These are phyloP conservation scores for Dolichopus griseipennis DNA, from an alignment of 2,888 invertebrate species.

Conservation along the genomic window DNA sequence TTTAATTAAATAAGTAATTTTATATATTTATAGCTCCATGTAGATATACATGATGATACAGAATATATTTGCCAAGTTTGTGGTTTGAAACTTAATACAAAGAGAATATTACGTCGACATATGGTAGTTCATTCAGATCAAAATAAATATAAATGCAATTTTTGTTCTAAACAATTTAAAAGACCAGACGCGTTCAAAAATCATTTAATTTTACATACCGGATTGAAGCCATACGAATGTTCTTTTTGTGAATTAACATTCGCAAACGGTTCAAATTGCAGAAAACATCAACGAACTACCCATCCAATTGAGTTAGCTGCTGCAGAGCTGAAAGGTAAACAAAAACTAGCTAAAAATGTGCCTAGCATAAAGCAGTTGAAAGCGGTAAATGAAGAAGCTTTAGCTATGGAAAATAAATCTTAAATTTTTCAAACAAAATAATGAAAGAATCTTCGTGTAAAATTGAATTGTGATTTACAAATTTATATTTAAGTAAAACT, in stretches of 20 bases:
- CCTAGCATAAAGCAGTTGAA: slow-evolving; percentile 4
- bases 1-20: background rate
- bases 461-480: background rate
- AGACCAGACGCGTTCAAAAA: slow-evolving; percentile 25
- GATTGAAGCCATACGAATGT: slow-evolving; percentile 25
- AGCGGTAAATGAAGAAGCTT: slow-evolving; percentile 7
- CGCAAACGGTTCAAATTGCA: slow-evolving; percentile 27
- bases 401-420: background rate
- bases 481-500: no score
- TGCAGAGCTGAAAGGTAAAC: background rate
- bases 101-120: slow-evolving; percentile 36
- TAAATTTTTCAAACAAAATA: background rate
- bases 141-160: slow-evolving; percentile 26
- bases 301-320: slow-evolving; percentile 24
- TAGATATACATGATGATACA: slow-evolving; percentile 36
- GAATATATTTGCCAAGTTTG: slow-evolving; percentile 36
- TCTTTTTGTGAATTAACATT: slow-evolving; percentile 28
- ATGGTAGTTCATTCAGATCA: slow-evolving; percentile 28
- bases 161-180: slow-evolving; percentile 25
- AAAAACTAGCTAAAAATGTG: slow-evolving; percentile 5
- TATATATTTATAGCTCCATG: slow-evolving; percentile 27
- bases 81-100: slow-evolving; percentile 32
- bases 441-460: background rate
- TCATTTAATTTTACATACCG: slow-evolving; percentile 27
- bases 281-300: slow-evolving; percentile 26